Base-by-base conservation (phyloP, 2,888 invertebrate genomes). In the Odontomyia ornata region DNA sequence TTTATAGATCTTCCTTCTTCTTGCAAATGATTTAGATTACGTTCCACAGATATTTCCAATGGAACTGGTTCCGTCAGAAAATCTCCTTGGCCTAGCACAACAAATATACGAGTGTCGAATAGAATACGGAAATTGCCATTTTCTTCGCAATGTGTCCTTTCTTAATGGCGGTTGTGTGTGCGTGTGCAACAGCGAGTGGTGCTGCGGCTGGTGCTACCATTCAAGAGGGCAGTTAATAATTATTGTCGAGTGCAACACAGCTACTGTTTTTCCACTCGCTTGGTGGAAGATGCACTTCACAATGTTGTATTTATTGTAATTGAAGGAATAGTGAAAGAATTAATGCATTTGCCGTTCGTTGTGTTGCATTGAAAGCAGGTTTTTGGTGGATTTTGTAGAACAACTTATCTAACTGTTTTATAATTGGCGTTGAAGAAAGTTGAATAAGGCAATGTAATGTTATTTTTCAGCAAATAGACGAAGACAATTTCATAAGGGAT, bases 381-480 rank as follows among this genome's bases (percentile, higher is more conserved):
- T 64, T 64, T 64, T 25, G 64, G 30, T 64, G 30, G 28, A 27
- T 64, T 30, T 64, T 64, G n/a, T 28, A 64, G 28, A 30, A 64
- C 27, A 64, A 64, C 64, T 64, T 64, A 9, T 9, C 36, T 36
- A 64, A 64, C 64, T 64, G 64, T 64, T 64, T n/a, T 64, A 23
- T 64, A 30, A 64, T 64, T 64, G 64, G 52, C 52, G 18, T 4
- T 52, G 15, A 4, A 52, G 52, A n/a, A 9, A 9, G 52, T 52
- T 52, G 52, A 4, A 52, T 36, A 36, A 36, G 3, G 36, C n/a
- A 36, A 36, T 36, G 36, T 9, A 3, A 36, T 5, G 5, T 5
- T 9, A 36, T 36, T 9, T 36, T 36, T 36, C 36, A n/a, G n/a
- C n/a, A 9, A 36, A 36, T 36, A 36, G 36, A 36, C 3, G 3